These are phyloP conservation scores for Sciaenops ocellatus DNA, from an alignment of 2,797 vertebrate species.

Conservation along the genomic window DNA sequence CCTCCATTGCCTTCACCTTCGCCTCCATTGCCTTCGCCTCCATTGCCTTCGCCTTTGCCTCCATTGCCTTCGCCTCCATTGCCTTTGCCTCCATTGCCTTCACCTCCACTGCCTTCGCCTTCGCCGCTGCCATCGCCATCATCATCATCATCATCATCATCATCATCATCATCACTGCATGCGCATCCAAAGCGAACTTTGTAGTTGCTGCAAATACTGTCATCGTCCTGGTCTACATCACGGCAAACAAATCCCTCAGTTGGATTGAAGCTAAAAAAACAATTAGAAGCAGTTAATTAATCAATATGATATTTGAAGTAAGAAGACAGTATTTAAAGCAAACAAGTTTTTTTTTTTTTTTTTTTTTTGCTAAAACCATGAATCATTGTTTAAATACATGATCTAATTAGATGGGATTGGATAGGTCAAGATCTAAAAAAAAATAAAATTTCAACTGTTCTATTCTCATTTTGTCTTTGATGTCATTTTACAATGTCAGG, in stretches of 20 bases:
- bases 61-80: no score
- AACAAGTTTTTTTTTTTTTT: no score
- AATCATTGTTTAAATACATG: neutral
- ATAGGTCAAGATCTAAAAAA: no score
- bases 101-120: no score
- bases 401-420: no score
- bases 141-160: no score
- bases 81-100: no score
- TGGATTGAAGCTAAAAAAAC: conserved; percentile 51
- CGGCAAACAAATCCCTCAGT: conserved; percentile 48
- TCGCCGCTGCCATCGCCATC: no score
- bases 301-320: neutral
- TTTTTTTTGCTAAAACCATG: neutral
- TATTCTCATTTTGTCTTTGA: neutral
- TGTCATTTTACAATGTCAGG: neutral
- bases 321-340: neutral
- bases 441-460: no score
- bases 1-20: no score
- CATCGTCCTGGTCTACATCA: neutral
- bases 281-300: neutral
- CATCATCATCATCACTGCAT: conserved; percentile 3
- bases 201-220: conserved; percentile 33
- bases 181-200: conserved; percentile 64
- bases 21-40: no score
- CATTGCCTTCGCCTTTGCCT: no score